Conservation (phyloP, 2,888 invertebrate species). For the Cheilosia pagana region DNA sequence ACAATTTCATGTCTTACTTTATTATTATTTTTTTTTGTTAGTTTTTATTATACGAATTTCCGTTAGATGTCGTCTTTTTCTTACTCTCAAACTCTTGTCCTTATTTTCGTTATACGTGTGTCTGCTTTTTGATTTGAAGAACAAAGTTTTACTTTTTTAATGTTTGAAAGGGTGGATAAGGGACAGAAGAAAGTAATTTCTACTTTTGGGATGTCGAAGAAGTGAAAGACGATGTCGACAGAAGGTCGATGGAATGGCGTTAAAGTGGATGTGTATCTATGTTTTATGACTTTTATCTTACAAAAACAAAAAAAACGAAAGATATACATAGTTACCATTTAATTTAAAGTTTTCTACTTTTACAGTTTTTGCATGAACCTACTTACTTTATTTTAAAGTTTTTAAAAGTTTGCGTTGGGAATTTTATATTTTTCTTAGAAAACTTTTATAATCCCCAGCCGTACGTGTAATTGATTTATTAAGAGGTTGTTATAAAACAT, state of each 20-base stretch:
- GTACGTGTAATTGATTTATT: too few relatives aligned
- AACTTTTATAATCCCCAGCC: too few relatives aligned
- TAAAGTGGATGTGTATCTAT: slow-evolving; percentile 60
- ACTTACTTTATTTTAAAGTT: too few relatives aligned
- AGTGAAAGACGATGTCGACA: slow-evolving; percentile 20
- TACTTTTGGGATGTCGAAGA: slow-evolving; percentile 57
- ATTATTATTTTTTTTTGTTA: slow-evolving; percentile 22
- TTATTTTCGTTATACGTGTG: slow-evolving; percentile 44
- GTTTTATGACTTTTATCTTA: slow-evolving; percentile 55
- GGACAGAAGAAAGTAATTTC: slow-evolving; percentile 55
- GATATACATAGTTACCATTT: slow-evolving; percentile 69
- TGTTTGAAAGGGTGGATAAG: neutral
- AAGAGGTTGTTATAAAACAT: too few relatives aligned
- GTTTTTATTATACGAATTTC: slow-evolving; percentile 36
- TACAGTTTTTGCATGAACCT: neutral
- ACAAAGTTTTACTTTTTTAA: slow-evolving; percentile 54
- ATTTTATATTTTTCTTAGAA: too few relatives aligned
- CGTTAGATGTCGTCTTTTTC: slow-evolving; percentile 3
- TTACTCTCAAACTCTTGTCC: slow-evolving; percentile 37
- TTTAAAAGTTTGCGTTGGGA: too few relatives aligned
- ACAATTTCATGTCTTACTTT: slow-evolving; percentile 64
- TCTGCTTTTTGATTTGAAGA: slow-evolving; percentile 64
- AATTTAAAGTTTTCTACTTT: slow-evolving; percentile 58
- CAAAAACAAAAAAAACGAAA: slow-evolving; percentile 31
- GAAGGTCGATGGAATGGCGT: slow-evolving; percentile 29